A percentile compares a stretch with the other conserved stretches of the same genome.
Evolutionary conservation across 2,113 vertebrate species (phyloP).

Genomic region (Pterocles burchelli): DNA sequence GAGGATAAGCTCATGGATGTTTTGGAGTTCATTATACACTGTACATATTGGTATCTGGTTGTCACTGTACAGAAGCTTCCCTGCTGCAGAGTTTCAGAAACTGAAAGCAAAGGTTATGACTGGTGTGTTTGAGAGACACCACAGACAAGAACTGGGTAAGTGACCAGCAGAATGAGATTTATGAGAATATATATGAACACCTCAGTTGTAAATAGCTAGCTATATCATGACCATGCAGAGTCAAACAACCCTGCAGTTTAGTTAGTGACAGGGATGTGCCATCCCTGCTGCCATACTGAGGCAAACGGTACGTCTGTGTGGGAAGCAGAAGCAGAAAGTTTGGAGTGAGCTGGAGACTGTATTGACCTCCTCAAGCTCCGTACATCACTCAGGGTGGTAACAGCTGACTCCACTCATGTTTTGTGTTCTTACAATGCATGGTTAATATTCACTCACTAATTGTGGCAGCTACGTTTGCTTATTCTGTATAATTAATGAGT

Average conservation of each 20-base stretch:
- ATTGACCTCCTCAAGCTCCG: background rate
- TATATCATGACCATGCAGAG: background rate
- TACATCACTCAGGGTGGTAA: background rate
- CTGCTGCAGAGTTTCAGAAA: background rate
- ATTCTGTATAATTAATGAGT: background rate
- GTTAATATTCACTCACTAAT: background rate
- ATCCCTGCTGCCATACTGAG: background rate
- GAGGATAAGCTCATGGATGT: background rate
- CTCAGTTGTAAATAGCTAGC: background rate
- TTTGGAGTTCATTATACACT: background rate
- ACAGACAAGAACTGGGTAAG: background rate
- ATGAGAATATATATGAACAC: background rate
- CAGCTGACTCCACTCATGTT: slow-evolving; percentile 24
- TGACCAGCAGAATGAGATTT: background rate
- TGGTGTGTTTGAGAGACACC: background rate
- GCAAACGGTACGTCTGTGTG: background rate
- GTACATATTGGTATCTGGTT: background rate
- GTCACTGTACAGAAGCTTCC: background rate
- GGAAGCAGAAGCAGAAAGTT: background rate
- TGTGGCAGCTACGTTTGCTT: slow-evolving; percentile 11
- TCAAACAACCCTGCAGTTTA: background rate
- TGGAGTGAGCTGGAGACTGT: background rate
- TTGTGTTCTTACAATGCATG: background rate
- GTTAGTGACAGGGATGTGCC: background rate
- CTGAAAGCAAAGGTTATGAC: background rate